These are phyloP conservation scores for Ips typographus DNA, from an alignment of 1,140 invertebrate species.

Conservation along the genomic window DNA sequence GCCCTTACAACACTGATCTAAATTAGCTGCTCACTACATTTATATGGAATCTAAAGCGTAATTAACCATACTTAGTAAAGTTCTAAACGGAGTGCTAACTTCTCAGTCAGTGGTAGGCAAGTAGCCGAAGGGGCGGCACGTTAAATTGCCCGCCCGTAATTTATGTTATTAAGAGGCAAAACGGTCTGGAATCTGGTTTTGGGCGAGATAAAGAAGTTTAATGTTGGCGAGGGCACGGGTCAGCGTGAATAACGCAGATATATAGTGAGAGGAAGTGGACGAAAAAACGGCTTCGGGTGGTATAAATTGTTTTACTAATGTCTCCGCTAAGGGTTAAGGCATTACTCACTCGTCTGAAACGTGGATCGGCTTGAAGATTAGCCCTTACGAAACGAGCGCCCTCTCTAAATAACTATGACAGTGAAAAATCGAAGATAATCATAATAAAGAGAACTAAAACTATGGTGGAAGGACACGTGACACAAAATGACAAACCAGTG, in stretches of 20 bases:
- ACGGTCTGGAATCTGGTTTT: slow-evolving; percentile 39
- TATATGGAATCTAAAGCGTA: too few species aligned
- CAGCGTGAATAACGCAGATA: slow-evolving; percentile 24
- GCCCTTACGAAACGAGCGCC: not conserved
- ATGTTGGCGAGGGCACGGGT: slow-evolving; percentile 36
- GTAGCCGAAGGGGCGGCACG: slow-evolving; percentile 15
- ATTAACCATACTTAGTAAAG: not conserved
- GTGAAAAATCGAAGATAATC: not conserved
- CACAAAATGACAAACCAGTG: too few species aligned
- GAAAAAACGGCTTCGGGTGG: slow-evolving; percentile 5
- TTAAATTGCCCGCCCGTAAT: slow-evolving; percentile 37
- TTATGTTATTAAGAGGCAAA: slow-evolving; percentile 44
- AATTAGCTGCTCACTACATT: too few species aligned
- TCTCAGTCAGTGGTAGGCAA: not conserved
- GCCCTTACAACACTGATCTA: too few species aligned
- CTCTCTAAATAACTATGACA: not conserved
- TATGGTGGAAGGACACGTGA: too few species aligned
- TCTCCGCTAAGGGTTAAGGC: not conserved
- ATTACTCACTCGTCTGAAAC: slow-evolving; percentile 8
- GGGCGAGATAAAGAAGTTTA: slow-evolving; percentile 47
- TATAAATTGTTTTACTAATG: slow-evolving; percentile 30
- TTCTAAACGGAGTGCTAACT: slow-evolving; percentile 18
- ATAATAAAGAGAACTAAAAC: not conserved
- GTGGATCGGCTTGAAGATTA: not conserved
- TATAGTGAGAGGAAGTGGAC: slow-evolving; percentile 17